Base-by-base conservation (phyloP, 2,797 vertebrate genomes). In the Arremon aurantiirostris region DNA sequence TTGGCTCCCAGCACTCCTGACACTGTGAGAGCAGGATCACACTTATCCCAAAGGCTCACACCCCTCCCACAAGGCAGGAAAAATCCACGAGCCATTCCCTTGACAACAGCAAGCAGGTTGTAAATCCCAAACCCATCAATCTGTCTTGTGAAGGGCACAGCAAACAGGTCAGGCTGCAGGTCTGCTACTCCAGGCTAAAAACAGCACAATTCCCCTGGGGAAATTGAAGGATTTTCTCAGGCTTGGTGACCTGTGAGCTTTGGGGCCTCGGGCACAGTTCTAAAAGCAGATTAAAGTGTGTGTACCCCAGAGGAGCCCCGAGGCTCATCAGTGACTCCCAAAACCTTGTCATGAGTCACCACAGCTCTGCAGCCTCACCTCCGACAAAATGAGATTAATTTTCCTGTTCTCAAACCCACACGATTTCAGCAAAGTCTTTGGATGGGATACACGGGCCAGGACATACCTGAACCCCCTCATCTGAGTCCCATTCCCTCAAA, bases 371-470 rank as follows among this genome's bases (percentile, higher is more conserved):
- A 63, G 41, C 50, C 30, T 75, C 89, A 28, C 30, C 53, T 82
- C 46, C 0, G 9, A 13, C 22, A 92, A 14, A 86, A 65, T 0
- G 9, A 61, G 9, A 16, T 55, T 12, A 4, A 55, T 53, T 72
- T 59, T 11, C 32, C 26, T 27, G 13, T 23, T 49, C 56, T 78
- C 77, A 63, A 55, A 42, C 9, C 15, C 35, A 26, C 44, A 2
- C 0, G 0, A 23, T n/a, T 53, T 32, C 64, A 78, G 49, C 18
- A 42, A 83, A n/a, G 16, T 12, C 37, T 34, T 19, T 9, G 5
- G 7, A 59, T 4, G 4, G 5, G 3, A 34, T 1, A 11, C 5
- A 0, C 0, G 2, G 7, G 20, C 52, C 23, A 15, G 22, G 47
- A 28, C 1, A 5, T 12, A 37, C 18, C n/a, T 6, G 32, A 86